Conservation (phyloP, 2,113 vertebrate genomes). For the Alexandromys fortis region DNA sequence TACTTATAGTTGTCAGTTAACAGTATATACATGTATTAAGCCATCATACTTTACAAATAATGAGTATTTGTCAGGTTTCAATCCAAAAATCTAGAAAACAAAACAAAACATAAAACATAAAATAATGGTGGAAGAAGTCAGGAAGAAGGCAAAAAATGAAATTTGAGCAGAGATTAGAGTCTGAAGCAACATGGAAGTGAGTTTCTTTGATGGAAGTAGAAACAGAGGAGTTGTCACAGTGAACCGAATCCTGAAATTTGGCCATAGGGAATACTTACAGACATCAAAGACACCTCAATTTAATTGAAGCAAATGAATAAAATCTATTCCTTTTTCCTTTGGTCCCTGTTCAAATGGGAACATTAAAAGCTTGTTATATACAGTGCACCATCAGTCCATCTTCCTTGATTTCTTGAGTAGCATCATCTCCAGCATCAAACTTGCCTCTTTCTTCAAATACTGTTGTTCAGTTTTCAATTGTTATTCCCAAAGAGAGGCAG, state of each 20-base stretch:
- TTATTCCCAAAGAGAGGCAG: background rate
- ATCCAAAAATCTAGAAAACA: background rate
- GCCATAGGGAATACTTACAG: background rate
- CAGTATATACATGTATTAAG: background rate
- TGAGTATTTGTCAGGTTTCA: background rate
- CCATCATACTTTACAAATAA: background rate
- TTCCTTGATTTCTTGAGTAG: background rate
- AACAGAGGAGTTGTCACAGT: background rate
- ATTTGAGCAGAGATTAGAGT: background rate
- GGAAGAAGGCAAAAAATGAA: background rate
- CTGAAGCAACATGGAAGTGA: background rate
- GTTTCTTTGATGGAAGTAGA: background rate
- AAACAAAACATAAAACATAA: background rate
- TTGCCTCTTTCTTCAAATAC: background rate
- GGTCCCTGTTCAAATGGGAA: background rate
- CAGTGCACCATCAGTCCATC: rapidly evolving
- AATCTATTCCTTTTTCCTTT: background rate
- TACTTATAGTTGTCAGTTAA: background rate
- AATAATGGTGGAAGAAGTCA: background rate
- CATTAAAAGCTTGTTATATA: background rate
- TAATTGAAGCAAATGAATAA: background rate
- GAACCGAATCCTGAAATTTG: background rate
- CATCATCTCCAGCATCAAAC: background rate
- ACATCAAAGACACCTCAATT: background rate
- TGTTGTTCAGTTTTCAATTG: background rate